phyloP scores from a whole-genome alignment of 2,797 vertebrate genomes.

The Morelia viridis region DNA sequence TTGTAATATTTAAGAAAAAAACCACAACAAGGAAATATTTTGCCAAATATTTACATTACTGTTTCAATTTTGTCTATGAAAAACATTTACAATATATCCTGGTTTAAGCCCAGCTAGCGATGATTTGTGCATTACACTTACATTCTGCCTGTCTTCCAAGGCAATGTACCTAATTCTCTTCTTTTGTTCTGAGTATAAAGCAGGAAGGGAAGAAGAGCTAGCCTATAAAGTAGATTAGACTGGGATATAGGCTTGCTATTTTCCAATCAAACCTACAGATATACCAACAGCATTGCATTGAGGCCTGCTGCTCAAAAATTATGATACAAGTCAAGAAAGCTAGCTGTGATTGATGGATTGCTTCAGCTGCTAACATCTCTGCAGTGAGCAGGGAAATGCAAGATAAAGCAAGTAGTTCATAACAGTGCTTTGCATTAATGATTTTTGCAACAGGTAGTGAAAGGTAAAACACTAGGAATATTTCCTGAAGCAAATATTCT shows the following conservation, averaged over 20 bases:
- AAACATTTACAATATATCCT: not conserved
- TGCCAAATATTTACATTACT: not conserved
- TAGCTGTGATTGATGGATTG: not conserved
- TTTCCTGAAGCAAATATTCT: not conserved
- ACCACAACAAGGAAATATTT: not conserved
- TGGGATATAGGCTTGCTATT: not conserved
- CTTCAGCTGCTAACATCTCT: not conserved
- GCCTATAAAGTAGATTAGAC: not conserved
- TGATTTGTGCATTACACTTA: not conserved
- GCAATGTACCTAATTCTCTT: not conserved
- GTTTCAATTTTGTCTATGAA: not conserved
- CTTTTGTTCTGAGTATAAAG: not conserved
- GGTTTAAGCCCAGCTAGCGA: not conserved
- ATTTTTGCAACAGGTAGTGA: not conserved
- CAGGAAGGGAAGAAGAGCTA: not conserved
- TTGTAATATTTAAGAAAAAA: not conserved
- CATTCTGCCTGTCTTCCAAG: not conserved
- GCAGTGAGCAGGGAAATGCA: not conserved
- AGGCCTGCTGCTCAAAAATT: not conserved
- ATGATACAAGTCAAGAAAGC: not conserved
- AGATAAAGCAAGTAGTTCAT: not conserved
- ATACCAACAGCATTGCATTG: not conserved
- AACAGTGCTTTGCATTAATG: not conserved
- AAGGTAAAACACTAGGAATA: not conserved
- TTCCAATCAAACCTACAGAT: not conserved